phyloP scores from a whole-genome alignment of 2,113 vertebrate species.

The Ptychochromis oligacanthus region DNA sequence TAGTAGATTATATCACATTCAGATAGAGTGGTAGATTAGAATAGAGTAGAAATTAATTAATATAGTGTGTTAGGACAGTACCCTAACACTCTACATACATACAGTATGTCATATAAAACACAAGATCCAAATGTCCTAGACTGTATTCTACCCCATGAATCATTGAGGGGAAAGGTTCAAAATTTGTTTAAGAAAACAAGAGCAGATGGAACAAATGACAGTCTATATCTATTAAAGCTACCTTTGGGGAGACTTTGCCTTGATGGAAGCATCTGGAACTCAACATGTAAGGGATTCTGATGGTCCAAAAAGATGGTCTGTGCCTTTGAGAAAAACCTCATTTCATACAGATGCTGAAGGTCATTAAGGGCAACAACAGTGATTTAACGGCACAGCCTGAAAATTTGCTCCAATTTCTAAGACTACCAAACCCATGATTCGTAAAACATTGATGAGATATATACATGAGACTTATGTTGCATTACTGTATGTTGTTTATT shows the following conservation, averaged over 20 bases:
- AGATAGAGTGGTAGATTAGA: background rate
- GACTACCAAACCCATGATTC: background rate
- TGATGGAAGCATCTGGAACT: background rate
- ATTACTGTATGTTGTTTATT: background rate
- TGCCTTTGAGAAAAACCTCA: background rate
- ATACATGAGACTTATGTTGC: background rate
- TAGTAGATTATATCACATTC: background rate
- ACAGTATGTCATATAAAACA: background rate
- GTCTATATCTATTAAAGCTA: background rate
- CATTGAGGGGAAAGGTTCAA: background rate
- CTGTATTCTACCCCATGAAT: too few relatives aligned
- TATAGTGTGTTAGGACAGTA: too few relatives aligned
- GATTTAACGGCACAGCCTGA: background rate
- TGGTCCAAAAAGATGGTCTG: background rate
- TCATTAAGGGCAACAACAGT: background rate
- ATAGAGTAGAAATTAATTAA: too few relatives aligned
- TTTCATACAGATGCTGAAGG: background rate
- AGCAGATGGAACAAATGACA: conserved; percentile 3
- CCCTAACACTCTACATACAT: background rate
- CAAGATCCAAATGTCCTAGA: background rate
- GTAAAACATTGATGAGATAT: background rate
- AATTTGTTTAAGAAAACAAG: background rate
- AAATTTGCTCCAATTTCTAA: background rate
- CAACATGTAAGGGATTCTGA: conserved; percentile 8
- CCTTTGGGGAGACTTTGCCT: conserved; percentile 7